Evolutionary conservation across 2,797 vertebrate genomes (phyloP), one percentile per base, ranked within the genome.

Genomic region (Orientallactaga sibirica): DNA sequence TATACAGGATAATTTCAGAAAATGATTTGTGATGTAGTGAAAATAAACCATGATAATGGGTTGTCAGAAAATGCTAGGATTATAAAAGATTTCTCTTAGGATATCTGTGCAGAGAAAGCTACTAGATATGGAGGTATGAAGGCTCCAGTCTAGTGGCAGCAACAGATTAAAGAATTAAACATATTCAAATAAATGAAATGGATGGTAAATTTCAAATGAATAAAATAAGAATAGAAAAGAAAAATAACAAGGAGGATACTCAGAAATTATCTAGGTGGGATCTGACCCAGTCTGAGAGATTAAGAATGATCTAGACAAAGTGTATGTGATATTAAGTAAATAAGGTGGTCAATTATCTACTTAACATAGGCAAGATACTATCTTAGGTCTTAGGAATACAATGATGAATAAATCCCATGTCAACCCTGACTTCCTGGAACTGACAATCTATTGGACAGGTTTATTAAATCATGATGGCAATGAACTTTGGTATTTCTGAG

Each of bases 1-100:
- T 19, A 86, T 80, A 84, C 1, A 81, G n/a, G 75, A 68, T 89
- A 61, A 77, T 74, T 68, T 74, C 20, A 58, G 73, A 64, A 95
- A 88, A 61, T 86, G 9, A 62, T 81, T 52, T 87, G 25, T 61
- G 20, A 12, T 85, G 70, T 48, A 77, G 41, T 68, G 24, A 92
- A 88, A 75, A 55, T n/a, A 20, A 86, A 48, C 9, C 3, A 41
- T 43, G 61, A 79, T 66, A 58, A 64, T 1, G n/a, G 19, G 43
- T 7, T 80, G 48, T 33, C 33, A 81, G 66, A 90, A 91, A 64
- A 7, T 67, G 41, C 5, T 7, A 61, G 12, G 2, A 18, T 64
- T 70, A 80, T 9, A 68, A 66, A 33, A 67, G 25, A 64, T 43
- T 16, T 79, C 24, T 70, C 8, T 64, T 25, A 77, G 18, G 14